Conservation (phyloP, 2,888 invertebrate species). For the Apamea crenata region DNA sequence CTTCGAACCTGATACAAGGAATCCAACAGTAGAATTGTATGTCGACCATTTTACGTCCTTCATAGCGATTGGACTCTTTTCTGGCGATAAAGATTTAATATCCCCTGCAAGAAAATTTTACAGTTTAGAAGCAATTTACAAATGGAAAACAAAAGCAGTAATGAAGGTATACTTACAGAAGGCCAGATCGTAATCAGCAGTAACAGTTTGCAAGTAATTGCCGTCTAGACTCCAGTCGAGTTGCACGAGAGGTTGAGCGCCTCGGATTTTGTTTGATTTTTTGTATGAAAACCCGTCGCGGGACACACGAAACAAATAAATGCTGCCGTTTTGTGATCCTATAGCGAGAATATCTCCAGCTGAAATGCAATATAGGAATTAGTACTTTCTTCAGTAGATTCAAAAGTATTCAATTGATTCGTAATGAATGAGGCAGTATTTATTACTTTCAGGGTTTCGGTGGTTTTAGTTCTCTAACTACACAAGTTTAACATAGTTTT, state of each 20-base stretch:
- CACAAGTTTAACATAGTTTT: background rate
- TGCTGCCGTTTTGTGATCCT: conserved; percentile 97
- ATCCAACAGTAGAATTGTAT: conserved; percentile 96
- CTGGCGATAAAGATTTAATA: conserved; percentile 95
- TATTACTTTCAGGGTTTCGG: background rate
- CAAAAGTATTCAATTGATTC: background rate
- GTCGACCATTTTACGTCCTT: conserved; percentile 97
- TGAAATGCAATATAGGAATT: conserved; percentile 80
- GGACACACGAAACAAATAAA: conserved; percentile 93
- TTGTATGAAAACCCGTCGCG: conserved; percentile 97
- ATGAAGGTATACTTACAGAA: conserved; percentile 92
- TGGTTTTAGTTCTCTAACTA: background rate
- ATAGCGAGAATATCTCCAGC: conserved; percentile 97
- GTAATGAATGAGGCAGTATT: background rate
- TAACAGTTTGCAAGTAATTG: conserved; percentile 96
- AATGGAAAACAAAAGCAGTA: background rate
- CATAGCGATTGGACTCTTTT: conserved; percentile 97
- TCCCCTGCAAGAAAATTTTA: conserved; percentile 92
- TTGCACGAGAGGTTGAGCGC: conserved; percentile 95
- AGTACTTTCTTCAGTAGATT: background rate
- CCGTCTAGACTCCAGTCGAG: conserved; percentile 98
- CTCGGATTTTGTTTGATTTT: conserved; percentile 96
- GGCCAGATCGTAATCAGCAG: conserved; percentile 96
- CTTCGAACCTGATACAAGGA: conserved; percentile 94
- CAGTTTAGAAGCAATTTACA: conserved; percentile 6